These are phyloP conservation scores for Sparidentex hasta DNA, from an alignment of 2,797 vertebrate species.

Conservation along the genomic window DNA sequence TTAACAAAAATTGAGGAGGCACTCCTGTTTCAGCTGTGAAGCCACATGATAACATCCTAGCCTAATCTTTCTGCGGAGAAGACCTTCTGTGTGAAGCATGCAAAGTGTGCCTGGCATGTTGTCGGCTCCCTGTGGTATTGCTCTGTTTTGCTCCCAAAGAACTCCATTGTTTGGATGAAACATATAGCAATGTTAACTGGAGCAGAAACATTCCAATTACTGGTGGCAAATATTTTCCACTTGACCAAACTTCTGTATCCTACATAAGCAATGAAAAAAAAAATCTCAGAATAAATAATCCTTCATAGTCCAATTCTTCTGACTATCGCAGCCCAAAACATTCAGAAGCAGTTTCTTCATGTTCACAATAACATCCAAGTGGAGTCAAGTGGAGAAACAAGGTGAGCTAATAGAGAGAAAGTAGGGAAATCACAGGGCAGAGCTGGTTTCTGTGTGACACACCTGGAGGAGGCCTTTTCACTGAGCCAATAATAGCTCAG, in stretches of 20 bases:
- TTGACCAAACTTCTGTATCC: slow-evolving; percentile 42
- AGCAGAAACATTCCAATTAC: slow-evolving; percentile 86
- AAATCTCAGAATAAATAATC: slow-evolving; percentile 21
- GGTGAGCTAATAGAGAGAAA: slow-evolving; percentile 46
- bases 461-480: slow-evolving; percentile 73
- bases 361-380: slow-evolving; percentile 11
- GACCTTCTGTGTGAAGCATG: slow-evolving; percentile 64
- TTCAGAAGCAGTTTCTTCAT: slow-evolving; percentile 16
- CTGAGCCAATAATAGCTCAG: slow-evolving; percentile 76
- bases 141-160: slow-evolving; percentile 65
- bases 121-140: slow-evolving; percentile 55
- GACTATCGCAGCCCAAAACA: slow-evolving; percentile 15
- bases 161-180: slow-evolving; percentile 77
- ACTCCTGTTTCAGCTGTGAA: slow-evolving; percentile 42
- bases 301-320: slow-evolving; percentile 24
- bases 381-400: slow-evolving; percentile 20
- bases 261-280: slow-evolving; percentile 29
- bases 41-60: slow-evolving; percentile 31
- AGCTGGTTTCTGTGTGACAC: slow-evolving; percentile 77
- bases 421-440: slow-evolving; percentile 49
- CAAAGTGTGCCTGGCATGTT: slow-evolving; percentile 71
- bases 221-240: slow-evolving; percentile 55
- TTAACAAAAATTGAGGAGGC: slow-evolving; percentile 33
- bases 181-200: slow-evolving; percentile 83
- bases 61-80: slow-evolving; percentile 41